Evolutionary conservation across 2,113 vertebrate species (phyloP).

Genomic region (Spea bombifrons): DNA sequence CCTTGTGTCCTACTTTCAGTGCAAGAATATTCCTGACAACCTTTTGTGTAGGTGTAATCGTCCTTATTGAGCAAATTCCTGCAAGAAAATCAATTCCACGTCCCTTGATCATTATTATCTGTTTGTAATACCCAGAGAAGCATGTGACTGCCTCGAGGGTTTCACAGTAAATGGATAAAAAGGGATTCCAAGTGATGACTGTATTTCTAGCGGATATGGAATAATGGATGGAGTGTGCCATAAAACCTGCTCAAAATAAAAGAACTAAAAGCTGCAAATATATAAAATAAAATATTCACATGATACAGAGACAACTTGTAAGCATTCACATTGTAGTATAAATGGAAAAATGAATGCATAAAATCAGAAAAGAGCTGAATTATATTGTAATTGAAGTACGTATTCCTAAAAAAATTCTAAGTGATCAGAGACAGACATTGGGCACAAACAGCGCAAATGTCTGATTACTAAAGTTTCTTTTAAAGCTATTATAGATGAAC

Average conservation of each 20-base stretch:
- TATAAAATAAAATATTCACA: no score
- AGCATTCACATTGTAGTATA: no score
- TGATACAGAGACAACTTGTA: no score
- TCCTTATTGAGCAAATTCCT: not conserved
- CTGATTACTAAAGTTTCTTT: no score
- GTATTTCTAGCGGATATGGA: not conserved
- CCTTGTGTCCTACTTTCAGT: not conserved
- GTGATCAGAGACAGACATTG: no score
- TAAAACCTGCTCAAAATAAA: not conserved
- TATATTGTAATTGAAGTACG: no score
- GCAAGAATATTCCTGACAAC: not conserved
- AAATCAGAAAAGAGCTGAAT: no score
- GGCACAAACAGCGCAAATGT: no score
- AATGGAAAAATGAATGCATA: no score
- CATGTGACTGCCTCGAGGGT: not conserved
- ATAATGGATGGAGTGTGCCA: not conserved
- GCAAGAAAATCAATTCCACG: not conserved
- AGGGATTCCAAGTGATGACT: not conserved
- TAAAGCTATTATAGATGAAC: no score
- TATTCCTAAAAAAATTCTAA: no score
- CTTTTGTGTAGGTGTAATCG: not conserved
- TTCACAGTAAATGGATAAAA: not conserved
- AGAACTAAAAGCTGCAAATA: no score
- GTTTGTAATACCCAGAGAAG: not conserved
- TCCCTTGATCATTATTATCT: not conserved